A percentile compares a stretch with the other conserved stretches of the same genome.
Evolutionary conservation across 2,797 vertebrate species (phyloP).

Genomic region (Tadarida brasiliensis): DNA sequence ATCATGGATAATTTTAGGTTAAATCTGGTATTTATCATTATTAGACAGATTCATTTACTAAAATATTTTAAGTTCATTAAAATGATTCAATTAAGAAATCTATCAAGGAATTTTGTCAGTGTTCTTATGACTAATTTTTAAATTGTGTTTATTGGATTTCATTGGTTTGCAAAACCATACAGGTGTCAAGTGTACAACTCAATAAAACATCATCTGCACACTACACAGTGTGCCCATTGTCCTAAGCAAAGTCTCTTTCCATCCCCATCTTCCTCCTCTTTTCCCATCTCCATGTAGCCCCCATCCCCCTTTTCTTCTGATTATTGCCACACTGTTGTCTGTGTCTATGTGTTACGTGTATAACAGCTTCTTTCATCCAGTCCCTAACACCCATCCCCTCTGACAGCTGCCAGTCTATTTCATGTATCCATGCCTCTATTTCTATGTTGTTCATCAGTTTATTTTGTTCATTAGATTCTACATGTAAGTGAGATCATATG

Average conservation of each 20-base stretch:
- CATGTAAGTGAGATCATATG: background rate
- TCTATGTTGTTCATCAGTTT: background rate
- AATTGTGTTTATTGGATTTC: background rate
- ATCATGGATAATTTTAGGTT: background rate
- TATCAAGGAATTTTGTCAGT: background rate
- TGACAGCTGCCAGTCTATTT: too few species aligned
- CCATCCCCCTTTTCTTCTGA: background rate
- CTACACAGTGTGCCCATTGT: too few species aligned
- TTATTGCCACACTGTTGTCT: background rate
- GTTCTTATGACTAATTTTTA: background rate
- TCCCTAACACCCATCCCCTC: too few species aligned
- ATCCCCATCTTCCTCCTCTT: background rate
- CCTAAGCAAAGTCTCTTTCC: background rate
- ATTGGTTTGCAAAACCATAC: background rate
- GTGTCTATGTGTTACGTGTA: background rate
- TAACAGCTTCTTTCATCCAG: too few species aligned
- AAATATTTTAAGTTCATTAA: slow-evolving; percentile 18
- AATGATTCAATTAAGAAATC: background rate
- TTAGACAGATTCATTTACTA: background rate
- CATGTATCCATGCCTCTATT: too few species aligned
- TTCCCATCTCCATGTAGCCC: too few species aligned
- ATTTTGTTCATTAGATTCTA: background rate
- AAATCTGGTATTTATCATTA: background rate
- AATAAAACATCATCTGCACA: too few species aligned
- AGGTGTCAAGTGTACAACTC: too few species aligned